These are phyloP conservation scores for Lasioglossum albipes DNA, from an alignment of 1,140 invertebrate genomes.

Conservation along the genomic window DNA sequence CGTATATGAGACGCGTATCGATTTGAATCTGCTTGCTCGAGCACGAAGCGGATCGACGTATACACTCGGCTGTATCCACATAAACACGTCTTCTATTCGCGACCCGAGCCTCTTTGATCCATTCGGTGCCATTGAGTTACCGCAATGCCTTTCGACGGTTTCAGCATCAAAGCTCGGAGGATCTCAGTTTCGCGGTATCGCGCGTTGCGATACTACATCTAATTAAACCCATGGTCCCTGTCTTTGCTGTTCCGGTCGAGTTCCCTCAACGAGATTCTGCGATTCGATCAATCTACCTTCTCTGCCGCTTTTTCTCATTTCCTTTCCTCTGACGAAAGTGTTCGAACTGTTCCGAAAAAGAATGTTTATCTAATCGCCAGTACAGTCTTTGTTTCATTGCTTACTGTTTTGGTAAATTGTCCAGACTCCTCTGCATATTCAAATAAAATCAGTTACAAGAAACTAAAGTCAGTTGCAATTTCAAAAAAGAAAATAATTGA, in stretches of 20 bases:
- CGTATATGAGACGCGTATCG: conserved; percentile 35
- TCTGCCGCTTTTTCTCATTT: background rate
- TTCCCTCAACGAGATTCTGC: background rate
- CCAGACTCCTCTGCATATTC: too few relatives aligned
- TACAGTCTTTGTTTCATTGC: too few relatives aligned
- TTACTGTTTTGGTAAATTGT: too few relatives aligned
- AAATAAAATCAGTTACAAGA: too few relatives aligned
- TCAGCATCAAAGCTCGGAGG: conserved; percentile 46
- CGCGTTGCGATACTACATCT: conserved; percentile 26
- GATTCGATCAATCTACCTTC: background rate
- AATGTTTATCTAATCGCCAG: too few relatives aligned
- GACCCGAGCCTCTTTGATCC: conserved; percentile 54
- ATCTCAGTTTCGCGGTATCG: conserved; percentile 42
- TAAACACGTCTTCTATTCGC: conserved; percentile 48
- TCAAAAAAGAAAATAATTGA: too few relatives aligned
- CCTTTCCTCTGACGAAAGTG: too few relatives aligned
- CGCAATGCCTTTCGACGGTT: conserved; percentile 48
- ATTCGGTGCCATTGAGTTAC: conserved; percentile 48
- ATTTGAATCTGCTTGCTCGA: conserved; percentile 47
- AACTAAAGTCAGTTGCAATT: too few relatives aligned
- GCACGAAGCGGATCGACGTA: conserved; percentile 28
- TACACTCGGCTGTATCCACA: conserved; percentile 36
- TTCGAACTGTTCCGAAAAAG: too few relatives aligned
- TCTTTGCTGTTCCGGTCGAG: background rate
- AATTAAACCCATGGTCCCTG: background rate